Conservation (phyloP, 2,797 vertebrate species). For the Enteromius paludinosus region DNA sequence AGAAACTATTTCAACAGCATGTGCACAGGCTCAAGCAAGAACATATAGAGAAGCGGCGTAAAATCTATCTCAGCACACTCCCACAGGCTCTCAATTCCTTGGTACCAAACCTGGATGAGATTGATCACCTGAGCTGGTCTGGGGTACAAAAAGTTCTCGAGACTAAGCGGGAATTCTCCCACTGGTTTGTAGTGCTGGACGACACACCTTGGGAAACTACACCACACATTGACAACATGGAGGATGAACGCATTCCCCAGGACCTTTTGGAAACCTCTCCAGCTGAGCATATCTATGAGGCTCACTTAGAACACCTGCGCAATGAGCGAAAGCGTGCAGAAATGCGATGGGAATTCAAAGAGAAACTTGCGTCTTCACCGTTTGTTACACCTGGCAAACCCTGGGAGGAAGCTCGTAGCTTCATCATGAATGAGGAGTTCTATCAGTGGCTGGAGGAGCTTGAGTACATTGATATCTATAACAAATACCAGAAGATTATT, state of each 20-base stretch:
- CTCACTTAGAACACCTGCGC: constrained; percentile 87
- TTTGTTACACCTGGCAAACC: constrained; percentile 96
- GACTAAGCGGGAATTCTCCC: constrained; percentile 88
- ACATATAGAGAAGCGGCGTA: constrained; percentile 90
- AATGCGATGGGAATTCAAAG: constrained; percentile 90
- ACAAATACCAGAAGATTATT: constrained; percentile 93
- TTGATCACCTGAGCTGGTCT: constrained; percentile 90
- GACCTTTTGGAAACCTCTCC: constrained; percentile 89
- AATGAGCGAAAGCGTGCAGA: constrained; percentile 88
- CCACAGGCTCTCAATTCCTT: constrained; percentile 87
- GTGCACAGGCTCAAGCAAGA: constrained; percentile 93
- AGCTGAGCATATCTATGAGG: constrained; percentile 84
- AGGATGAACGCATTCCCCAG: constrained; percentile 91
- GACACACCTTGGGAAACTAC: constrained; percentile 95
- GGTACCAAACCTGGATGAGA: constrained; percentile 88
- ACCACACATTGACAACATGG: constrained; percentile 87
- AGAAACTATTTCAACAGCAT: constrained; percentile 94
- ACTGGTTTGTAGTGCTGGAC: constrained; percentile 93
- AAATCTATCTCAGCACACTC: constrained; percentile 84
- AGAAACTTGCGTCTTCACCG: constrained; percentile 87
- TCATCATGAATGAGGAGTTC: constrained; percentile 97
- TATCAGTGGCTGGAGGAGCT: constrained; percentile 94
- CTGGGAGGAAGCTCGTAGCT: constrained; percentile 97
- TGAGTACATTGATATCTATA: constrained; percentile 92
- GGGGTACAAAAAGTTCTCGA: constrained; percentile 91